Percentiles rank a stretch among this genome's conserved stretches.
phyloP scores from a whole-genome alignment of 1,140 invertebrate genomes.

The Lepidurus arcticus region DNA sequence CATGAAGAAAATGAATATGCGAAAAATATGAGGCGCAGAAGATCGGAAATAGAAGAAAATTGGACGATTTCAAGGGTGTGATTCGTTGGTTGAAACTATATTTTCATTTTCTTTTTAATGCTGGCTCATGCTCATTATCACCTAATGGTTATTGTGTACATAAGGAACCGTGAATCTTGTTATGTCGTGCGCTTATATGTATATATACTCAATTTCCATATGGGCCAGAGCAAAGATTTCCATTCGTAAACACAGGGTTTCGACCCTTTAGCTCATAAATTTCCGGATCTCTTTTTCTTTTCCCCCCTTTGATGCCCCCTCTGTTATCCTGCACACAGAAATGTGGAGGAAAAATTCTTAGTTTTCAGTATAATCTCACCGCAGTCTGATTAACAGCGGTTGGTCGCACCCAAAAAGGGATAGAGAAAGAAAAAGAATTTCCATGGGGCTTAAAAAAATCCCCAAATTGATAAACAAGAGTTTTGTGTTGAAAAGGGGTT shows the following conservation, averaged over 20 bases:
- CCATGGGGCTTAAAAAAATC: not conserved
- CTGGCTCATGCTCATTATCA: not conserved
- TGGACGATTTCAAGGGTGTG: not conserved
- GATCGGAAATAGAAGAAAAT: not conserved
- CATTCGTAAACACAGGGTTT: slow-evolving; percentile 21
- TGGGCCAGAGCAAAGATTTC: slow-evolving; percentile 11
- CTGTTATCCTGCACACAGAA: not conserved
- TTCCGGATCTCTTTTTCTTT: not conserved
- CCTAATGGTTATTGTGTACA: slow-evolving; percentile 10
- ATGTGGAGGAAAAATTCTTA: not conserved
- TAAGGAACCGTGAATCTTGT: not conserved
- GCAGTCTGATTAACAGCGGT: slow-evolving; percentile 8
- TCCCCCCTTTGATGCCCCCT: not conserved
- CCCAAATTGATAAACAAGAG: too few relatives aligned
- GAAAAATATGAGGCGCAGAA: not conserved
- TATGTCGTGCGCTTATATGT: not conserved
- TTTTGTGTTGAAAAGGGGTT: too few relatives aligned
- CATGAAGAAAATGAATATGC: not conserved
- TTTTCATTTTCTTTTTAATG: not conserved
- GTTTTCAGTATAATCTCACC: not conserved
- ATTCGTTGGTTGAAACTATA: not conserved
- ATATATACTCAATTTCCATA: not conserved
- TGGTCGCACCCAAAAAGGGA: not conserved
- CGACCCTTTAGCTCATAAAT: slow-evolving; percentile 3
- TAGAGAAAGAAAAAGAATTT: not conserved